Evolutionary conservation across 2,888 invertebrate species (phyloP), one percentile per base, ranked within the genome.

Genomic region (Nudaria mundana): DNA sequence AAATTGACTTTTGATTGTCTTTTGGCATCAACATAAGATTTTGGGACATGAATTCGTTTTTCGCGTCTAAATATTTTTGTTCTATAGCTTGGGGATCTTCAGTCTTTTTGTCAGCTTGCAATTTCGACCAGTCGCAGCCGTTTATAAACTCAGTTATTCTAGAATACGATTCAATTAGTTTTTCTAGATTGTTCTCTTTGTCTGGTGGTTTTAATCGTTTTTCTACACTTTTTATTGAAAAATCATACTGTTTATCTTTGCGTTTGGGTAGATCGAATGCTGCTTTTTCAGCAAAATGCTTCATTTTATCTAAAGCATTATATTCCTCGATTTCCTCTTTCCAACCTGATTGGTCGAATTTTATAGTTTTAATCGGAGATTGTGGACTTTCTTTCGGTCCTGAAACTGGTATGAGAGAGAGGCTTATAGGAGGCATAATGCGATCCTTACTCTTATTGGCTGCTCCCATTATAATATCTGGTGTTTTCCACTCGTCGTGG

Each of bases 261-360:
- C 71, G 59, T 61, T 86, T 89, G 0, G 87, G 84, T 3, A 87
- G 55, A 46, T 88, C 89, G 39, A 89, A 85, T 0, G 89, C 81
- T 0, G 86, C 86, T 48, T 85, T 88, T 53, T 89, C 88, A 5
- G 89, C 88, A 61, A 89, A 89, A 40, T 87, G 81, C 52, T 87
- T 87, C 84, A 89, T 89, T 75, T 87, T 89, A 20, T 89, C 89
- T 38, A 89, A 45, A 0, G 89, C 89, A 45, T 89, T 89, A 50
- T 89, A 89, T 61, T 89, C 80, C 16, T 85, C 82, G 0, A 66
- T 51, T 1, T 80, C 80, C 22, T 78, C 79, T 41, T 76, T 80
- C 76, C 81, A 83, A 1, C 69, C 65, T 3, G 69, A 56, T 40
- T 78, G 76, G 49, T 84, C 79, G 36, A 76, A 70, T 47, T 71